Percentiles rank a stretch among this genome's conserved stretches.
Evolutionary conservation across 2,797 vertebrate species (phyloP).

Genomic region (Mormyrus proboscirostris): DNA sequence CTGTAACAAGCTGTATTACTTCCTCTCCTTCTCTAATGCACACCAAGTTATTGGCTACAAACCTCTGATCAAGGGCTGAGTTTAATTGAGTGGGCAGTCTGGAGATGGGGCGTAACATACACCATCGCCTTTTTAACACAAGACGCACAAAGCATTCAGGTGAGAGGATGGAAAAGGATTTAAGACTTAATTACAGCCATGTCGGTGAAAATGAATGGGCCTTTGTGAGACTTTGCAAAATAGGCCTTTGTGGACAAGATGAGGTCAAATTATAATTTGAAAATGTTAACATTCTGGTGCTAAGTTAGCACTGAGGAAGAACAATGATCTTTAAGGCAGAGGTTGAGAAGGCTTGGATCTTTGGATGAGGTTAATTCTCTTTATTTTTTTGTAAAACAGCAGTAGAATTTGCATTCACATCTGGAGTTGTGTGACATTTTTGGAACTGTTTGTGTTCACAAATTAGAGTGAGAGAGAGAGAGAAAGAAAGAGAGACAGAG

Average conservation of each 20-base stretch:
- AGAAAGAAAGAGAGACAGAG: not conserved
- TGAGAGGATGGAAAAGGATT: constrained; percentile 34
- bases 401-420: constrained; percentile 26
- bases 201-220: constrained; percentile 40
- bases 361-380: constrained; percentile 6
- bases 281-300: constrained; percentile 25
- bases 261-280: constrained; percentile 47
- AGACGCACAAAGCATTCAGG: constrained; percentile 30
- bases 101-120: constrained; percentile 33
- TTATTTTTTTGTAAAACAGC: not conserved
- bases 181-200: constrained; percentile 50
- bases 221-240: constrained; percentile 21
- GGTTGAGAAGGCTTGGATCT: not conserved
- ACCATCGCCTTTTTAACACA: constrained; percentile 38
- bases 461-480: constrained; percentile 44
- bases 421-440: constrained; percentile 23
- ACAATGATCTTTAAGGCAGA: constrained; percentile 28
- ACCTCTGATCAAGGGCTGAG: constrained; percentile 56
- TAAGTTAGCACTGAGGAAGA: constrained; percentile 18
- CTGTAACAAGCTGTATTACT: constrained; percentile 59
- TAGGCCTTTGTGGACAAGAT: constrained; percentile 3
- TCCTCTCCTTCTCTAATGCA: constrained; percentile 59
- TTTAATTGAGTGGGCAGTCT: constrained; percentile 56
- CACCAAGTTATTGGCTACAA: constrained; percentile 64
- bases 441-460: constrained; percentile 34